Conservation (phyloP, 2,888 invertebrate genomes). For the Gisinianus flammeolus region DNA sequence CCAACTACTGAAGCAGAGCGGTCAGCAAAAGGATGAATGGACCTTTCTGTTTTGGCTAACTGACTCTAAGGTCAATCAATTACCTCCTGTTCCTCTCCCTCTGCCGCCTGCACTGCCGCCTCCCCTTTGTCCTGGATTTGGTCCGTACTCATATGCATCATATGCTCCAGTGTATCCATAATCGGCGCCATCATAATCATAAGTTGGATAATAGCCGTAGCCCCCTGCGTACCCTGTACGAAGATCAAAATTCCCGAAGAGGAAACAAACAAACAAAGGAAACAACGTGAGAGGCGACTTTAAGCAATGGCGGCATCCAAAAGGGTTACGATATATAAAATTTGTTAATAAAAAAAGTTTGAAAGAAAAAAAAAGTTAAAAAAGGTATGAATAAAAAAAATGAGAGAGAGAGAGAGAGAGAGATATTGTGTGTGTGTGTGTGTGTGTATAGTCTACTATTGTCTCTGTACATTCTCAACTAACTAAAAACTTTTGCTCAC, state of each 20-base stretch:
- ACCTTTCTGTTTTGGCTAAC: constrained; percentile 31
- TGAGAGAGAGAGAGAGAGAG: constrained; percentile 1
- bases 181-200: constrained; percentile 56
- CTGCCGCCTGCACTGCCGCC: constrained; percentile 57
- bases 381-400: background rate
- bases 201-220: constrained; percentile 59
- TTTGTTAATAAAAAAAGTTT: background rate
- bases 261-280: constrained; percentile 39
- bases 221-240: constrained; percentile 43
- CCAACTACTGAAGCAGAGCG: constrained; percentile 49
- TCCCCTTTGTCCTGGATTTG: constrained; percentile 53
- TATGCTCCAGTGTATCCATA: constrained; percentile 55
- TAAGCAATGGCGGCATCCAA: constrained; percentile 39
- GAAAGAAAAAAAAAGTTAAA: constrained; percentile 17
- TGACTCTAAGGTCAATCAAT: too few relatives aligned
- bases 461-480: too few relatives aligned
- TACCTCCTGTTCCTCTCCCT: constrained; percentile 56
- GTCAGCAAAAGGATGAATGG: constrained; percentile 53
- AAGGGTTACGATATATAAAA: background rate
- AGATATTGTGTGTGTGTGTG: background rate
- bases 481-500: too few relatives aligned
- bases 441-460: background rate
- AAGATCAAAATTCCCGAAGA: constrained; percentile 28
- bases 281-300: constrained; percentile 38
- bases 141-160: constrained; percentile 56